A percentile compares a stretch with the other conserved stretches of the same genome.
Evolutionary conservation across 2,113 vertebrate genomes (phyloP).

Genomic region (Limanda limanda): DNA sequence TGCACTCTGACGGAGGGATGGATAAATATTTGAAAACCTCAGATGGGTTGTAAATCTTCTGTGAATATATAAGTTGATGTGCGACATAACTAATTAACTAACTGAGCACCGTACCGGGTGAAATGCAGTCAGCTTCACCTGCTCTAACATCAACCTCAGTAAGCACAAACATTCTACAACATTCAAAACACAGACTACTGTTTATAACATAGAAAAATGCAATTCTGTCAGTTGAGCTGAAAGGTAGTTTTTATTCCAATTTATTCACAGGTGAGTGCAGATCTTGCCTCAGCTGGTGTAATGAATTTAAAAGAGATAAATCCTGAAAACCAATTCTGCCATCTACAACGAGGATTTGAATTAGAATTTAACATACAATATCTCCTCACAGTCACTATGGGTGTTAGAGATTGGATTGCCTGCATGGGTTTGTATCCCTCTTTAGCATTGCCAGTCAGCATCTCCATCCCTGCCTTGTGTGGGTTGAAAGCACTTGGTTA

Average conservation of each 20-base stretch:
- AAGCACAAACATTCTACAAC: neutral
- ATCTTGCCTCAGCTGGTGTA: conserved; percentile 21
- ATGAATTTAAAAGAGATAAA: conserved; percentile 12
- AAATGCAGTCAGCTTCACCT: too few species aligned
- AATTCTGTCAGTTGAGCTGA: conserved; percentile 7
- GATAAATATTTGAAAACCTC: neutral
- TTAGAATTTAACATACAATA: too few species aligned
- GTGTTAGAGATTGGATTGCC: too few species aligned
- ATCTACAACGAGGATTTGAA: too few species aligned
- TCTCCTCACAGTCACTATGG: too few species aligned
- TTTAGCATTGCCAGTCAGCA: conserved; percentile 5
- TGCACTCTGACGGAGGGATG: neutral
- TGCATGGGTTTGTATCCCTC: neutral
- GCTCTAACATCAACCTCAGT: too few species aligned
- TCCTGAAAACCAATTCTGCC: neutral
- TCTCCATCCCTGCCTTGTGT: neutral
- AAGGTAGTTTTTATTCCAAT: neutral
- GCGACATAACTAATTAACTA: too few species aligned
- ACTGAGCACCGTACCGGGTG: too few species aligned
- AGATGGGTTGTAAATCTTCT: neutral
- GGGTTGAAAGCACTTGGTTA: neutral
- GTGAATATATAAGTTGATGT: conserved; percentile 12
- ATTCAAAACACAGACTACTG: neutral
- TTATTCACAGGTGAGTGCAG: conserved; percentile 1
- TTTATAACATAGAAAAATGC: neutral